Conservation (phyloP, 2,797 vertebrate species). For the Champsocephalus esox region DNA sequence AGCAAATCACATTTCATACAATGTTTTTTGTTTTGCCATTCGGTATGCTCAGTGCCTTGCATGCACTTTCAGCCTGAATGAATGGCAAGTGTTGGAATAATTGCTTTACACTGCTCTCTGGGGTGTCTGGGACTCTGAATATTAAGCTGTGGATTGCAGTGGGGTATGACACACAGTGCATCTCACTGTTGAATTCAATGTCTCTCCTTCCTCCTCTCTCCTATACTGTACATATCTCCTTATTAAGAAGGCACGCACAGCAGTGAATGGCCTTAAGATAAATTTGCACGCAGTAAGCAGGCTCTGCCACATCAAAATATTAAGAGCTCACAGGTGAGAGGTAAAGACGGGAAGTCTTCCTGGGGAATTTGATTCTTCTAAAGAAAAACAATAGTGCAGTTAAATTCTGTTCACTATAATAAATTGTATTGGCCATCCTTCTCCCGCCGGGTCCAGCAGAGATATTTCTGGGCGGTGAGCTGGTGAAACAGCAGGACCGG, state of each 20-base stretch:
- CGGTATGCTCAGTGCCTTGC: conserved; percentile 36
- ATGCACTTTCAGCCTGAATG: conserved; percentile 52
- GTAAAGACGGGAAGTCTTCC: not conserved
- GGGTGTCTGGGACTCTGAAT: conserved; percentile 50
- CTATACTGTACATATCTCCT: conserved; percentile 13
- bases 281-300: conserved; percentile 33
- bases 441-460: conserved; percentile 33
- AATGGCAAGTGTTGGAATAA: conserved; percentile 56
- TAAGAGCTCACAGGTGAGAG: conserved; percentile 32
- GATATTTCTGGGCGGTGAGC: conserved; percentile 54
- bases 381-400: not conserved
- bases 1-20: conserved; percentile 48
- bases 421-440: conserved; percentile 17
- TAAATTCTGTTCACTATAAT: conserved; percentile 10
- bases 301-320: conserved; percentile 47
- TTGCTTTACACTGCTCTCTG: conserved; percentile 47
- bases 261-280: conserved; percentile 48
- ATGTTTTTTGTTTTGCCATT: conserved; percentile 48
- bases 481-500: conserved; percentile 52
- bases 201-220: conserved; percentile 11
- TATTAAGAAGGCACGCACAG: conserved; percentile 46
- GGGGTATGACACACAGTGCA: conserved; percentile 38
- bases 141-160: conserved; percentile 41
- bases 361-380: conserved; percentile 8
- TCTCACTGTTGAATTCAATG: conserved; percentile 25